Conservation (phyloP, 2,888 invertebrate genomes). For the Coelopa pilipes region DNA sequence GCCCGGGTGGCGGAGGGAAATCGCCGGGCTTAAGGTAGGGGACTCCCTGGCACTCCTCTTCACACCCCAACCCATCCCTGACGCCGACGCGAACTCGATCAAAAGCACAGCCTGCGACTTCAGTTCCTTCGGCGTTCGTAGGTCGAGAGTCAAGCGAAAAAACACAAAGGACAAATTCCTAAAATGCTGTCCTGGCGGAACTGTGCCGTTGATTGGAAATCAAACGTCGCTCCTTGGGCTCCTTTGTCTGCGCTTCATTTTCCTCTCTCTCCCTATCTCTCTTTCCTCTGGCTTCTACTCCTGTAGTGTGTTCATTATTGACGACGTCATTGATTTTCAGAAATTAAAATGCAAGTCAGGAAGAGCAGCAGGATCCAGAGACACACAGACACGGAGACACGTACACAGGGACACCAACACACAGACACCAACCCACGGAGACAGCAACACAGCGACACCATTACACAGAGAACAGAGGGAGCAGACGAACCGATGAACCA, state of each 20-base stretch:
- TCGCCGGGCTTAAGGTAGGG: not conserved
- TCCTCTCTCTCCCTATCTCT: too few relatives aligned
- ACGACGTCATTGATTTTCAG: constrained; percentile 17
- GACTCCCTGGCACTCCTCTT: not conserved
- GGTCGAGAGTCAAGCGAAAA: constrained; percentile 30
- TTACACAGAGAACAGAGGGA: not conserved
- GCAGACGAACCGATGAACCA: not conserved
- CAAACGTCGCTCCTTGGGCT: not conserved
- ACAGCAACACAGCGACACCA: not conserved
- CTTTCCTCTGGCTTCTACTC: too few relatives aligned
- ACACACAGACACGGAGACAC: not conserved
- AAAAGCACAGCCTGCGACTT: not conserved
- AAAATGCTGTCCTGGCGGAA: not conserved
- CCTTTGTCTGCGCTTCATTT: too few relatives aligned
- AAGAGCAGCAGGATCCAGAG: constrained; percentile 21
- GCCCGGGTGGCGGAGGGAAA: not conserved
- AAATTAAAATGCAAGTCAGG: constrained; percentile 34
- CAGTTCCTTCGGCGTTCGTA: too few relatives aligned
- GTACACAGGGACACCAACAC: not conserved
- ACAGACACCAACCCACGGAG: not conserved
- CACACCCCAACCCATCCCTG: not conserved
- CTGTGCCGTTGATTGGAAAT: not conserved
- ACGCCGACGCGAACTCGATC: not conserved
- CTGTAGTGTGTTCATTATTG: not conserved
- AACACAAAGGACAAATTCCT: not conserved